Evolutionary conservation across 2,113 vertebrate species (phyloP).

Genomic region (Narcine bancroftii): DNA sequence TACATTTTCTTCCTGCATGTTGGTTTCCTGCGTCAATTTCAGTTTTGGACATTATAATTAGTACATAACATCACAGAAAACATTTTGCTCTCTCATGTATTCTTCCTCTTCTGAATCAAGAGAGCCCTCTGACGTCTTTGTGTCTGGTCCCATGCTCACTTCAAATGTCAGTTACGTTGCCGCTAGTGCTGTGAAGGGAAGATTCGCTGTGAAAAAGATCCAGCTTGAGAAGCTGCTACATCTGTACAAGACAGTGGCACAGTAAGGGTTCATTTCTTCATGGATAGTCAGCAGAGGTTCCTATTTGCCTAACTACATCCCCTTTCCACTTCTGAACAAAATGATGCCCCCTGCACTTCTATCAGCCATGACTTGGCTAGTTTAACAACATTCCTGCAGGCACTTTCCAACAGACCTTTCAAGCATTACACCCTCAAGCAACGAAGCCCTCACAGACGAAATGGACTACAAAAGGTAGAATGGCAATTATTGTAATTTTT

Average conservation of each 20-base stretch:
- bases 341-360: neutral
- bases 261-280: neutral
- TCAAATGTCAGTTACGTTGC: neutral
- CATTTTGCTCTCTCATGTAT: neutral
- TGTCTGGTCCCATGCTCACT: neutral
- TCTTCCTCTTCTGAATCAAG: neutral
- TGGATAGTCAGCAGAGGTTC: neutral
- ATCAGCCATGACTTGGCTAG: neutral
- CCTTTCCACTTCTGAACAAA: neutral
- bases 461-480: neutral
- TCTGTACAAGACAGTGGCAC: neutral
- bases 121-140: neutral
- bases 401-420: neutral
- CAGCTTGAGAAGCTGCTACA: neutral
- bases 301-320: neutral
- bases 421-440: neutral
- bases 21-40: neutral
- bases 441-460: neutral
- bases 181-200: neutral
- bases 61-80: neutral
- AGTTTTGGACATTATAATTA: neutral
- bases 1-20: neutral
- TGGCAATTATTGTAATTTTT: neutral
- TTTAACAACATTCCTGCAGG: neutral
- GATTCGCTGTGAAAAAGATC: neutral